Evolutionary conservation across 2,113 vertebrate genomes (phyloP).

Genomic region (Zapus hudsonius): DNA sequence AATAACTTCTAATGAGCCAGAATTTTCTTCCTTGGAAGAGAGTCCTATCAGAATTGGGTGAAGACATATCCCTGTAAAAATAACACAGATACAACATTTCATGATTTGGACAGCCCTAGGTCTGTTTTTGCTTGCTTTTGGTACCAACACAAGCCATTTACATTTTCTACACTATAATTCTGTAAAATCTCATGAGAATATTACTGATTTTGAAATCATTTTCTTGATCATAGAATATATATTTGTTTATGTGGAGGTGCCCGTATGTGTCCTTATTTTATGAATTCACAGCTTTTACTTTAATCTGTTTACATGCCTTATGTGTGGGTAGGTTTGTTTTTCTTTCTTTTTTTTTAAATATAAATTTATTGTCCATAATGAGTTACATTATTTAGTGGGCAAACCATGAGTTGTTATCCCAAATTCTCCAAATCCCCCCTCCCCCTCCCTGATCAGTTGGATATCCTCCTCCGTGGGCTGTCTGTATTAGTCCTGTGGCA

Average conservation of each 20-base stretch:
- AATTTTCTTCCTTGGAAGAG: background rate
- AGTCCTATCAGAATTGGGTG: background rate
- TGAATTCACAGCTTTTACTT: background rate
- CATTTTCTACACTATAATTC: background rate
- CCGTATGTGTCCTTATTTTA: background rate
- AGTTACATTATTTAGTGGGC: no score
- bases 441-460: no score
- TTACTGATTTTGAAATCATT: background rate
- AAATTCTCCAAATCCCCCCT: no score
- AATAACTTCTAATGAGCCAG: background rate
- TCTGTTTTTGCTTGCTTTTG: background rate
- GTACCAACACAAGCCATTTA: background rate
- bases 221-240: background rate
- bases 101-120: no score
- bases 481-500: no score
- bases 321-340: background rate
- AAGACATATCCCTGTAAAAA: background rate
- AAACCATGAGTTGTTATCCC: no score
- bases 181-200: background rate
- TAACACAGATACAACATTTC: background rate
- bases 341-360: no score
- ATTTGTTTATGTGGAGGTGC: no score
- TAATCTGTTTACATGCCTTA: background rate
- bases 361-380: no score
- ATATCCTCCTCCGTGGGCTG: no score